phyloP scores from a whole-genome alignment of 2,888 invertebrate species.

The Danaus chrysippus region DNA sequence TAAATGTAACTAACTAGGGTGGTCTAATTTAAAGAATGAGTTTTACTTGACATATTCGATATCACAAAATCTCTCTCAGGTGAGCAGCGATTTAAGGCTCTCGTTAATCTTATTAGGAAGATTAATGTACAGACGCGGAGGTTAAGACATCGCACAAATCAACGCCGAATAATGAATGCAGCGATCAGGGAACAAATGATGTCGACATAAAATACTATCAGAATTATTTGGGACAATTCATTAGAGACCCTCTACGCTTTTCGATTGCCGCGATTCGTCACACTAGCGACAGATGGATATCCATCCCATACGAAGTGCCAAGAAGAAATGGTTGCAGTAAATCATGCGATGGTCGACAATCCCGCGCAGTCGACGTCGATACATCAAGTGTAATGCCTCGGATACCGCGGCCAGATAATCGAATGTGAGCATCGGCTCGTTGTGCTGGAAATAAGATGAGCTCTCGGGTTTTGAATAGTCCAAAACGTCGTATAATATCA shows the following conservation, averaged over 20 bases:
- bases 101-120: constrained; percentile 41
- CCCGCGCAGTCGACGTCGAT: constrained; percentile 74
- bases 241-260: constrained; percentile 69
- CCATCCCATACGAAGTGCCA: constrained; percentile 72
- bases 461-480: constrained; percentile 51
- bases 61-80: constrained; percentile 34
- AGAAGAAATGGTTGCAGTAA: constrained; percentile 74
- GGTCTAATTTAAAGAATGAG: constrained; percentile 27
- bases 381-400: constrained; percentile 78
- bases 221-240: constrained; percentile 79
- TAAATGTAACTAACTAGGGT: constrained; percentile 25
- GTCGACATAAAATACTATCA: constrained; percentile 75
- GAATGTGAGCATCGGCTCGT: constrained; percentile 78
- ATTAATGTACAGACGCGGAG: constrained; percentile 41
- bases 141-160: constrained; percentile 73
- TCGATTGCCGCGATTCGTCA: constrained; percentile 72
- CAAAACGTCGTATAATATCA: constrained; percentile 50
- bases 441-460: constrained; percentile 77
- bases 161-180: constrained; percentile 68
- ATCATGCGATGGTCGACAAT: constrained; percentile 74
- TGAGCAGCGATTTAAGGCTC: constrained; percentile 35
- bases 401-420: constrained; percentile 78
- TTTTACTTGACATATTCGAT: constrained; percentile 26
- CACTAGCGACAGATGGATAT: constrained; percentile 69
- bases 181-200: constrained; percentile 73